These are phyloP conservation scores for Malacosoma neustria DNA, from an alignment of 2,888 invertebrate species.

Conservation along the genomic window DNA sequence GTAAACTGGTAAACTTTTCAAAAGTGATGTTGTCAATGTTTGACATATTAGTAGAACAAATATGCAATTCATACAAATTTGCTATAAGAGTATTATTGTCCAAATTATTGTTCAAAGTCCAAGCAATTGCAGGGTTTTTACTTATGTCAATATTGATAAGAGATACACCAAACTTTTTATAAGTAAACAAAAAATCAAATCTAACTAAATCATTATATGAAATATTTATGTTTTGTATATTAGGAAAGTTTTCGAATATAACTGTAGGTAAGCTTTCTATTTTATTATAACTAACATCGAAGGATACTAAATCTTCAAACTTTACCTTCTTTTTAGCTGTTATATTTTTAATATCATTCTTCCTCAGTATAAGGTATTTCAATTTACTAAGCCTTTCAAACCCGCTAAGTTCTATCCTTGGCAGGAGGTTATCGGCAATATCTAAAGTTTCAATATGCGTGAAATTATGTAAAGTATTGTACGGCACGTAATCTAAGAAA, in stretches of 20 bases:
- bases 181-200: conserved; percentile 49
- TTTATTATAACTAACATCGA: conserved; percentile 59
- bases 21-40: conserved; percentile 80
- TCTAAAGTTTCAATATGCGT: conserved; percentile 82
- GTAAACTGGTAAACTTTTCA: conserved; percentile 82
- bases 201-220: conserved; percentile 54
- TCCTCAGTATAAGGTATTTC: conserved; percentile 50
- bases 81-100: conserved; percentile 50
- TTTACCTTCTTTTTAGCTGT: conserved; percentile 48
- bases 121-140: conserved; percentile 51
- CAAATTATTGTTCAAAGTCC: conserved; percentile 36
- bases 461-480: conserved; percentile 83
- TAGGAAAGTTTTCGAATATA: conserved; percentile 57
- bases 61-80: conserved; percentile 58
- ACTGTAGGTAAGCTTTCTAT: conserved; percentile 42
- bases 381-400: conserved; percentile 51
- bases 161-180: conserved; percentile 37
- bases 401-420: conserved; percentile 80
- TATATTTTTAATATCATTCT: conserved; percentile 57
- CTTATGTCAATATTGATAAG: conserved; percentile 59
- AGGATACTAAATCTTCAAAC: conserved; percentile 41
- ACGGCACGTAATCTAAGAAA: conserved; percentile 83
- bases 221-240: conserved; percentile 56
- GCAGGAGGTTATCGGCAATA: conserved; percentile 79
- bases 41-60: conserved; percentile 55